Evolutionary conservation across 2,113 vertebrate species (phyloP).

Genomic region (Xenotilapia caudafasciata): DNA sequence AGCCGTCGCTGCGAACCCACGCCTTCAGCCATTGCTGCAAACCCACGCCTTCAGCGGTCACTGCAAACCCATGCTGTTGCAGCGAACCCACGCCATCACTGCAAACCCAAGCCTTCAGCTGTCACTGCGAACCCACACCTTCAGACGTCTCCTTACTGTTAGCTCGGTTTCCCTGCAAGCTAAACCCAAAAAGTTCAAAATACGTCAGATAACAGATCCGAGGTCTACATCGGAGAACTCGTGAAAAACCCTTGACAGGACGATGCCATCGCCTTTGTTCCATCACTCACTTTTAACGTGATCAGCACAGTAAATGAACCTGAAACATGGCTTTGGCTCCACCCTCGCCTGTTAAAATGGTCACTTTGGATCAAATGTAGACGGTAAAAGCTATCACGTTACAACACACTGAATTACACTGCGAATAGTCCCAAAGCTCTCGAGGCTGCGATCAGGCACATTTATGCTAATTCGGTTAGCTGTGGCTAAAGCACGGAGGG

Average conservation of each 20-base stretch:
- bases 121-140: fast-evolving
- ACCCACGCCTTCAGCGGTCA: too few species aligned
- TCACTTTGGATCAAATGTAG: background rate
- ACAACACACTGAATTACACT: background rate
- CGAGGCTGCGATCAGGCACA: background rate
- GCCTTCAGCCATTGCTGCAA: fast-evolving
- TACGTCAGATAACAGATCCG: fast-evolving
- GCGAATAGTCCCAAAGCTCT: background rate
- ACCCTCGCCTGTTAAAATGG: background rate
- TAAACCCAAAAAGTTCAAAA: background rate
- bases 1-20: fast-evolving
- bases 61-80: fast-evolving
- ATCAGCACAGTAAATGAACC: fast-evolving
- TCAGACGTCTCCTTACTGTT: background rate
- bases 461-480: background rate
- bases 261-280: background rate
- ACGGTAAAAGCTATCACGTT: fast-evolving
- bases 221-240: background rate
- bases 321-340: background rate
- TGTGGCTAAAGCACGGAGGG: background rate
- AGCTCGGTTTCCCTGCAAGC: fast-evolving
- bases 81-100: fast-evolving
- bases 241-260: background rate
- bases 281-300: background rate
- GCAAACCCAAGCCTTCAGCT: too few species aligned